Evolutionary conservation across 2,113 vertebrate species (phyloP), one percentile per base, ranked within the genome.

Genomic region (Strix aluco): DNA sequence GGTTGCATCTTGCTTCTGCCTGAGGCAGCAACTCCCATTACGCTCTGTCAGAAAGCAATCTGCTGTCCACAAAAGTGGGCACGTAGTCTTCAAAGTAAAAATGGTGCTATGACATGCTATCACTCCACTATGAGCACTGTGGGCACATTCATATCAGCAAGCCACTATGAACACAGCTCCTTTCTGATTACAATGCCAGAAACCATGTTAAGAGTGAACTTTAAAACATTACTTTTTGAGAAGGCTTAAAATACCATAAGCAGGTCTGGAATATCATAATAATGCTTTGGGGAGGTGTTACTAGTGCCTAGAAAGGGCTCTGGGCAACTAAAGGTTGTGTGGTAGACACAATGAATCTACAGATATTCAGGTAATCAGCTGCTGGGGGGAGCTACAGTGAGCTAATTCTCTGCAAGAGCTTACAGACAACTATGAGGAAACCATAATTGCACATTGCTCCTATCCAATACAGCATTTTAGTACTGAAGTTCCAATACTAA

Each of bases 11-110:
- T 73, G 11, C 63, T 80, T 61, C 75, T 61, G 6, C 11, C 46
- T 23, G 18, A 62, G 51, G 46, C 42, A 55, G 69, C 1, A 1
- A 4, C 14, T 74, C 26, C 42, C 0, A 0, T 32, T 46, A 42
- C 10, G 15, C 30, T 44, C 25, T 21, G 16, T 46, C 58, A 88
- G 78, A 93, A 86, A 67, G 29, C 30, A 73, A 78, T 19, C 30
- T 58, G 49, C 51, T 70, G 42, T 13, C 63, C 63, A 6, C 14
- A 63, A 11, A 72, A 77, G 54, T 4, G 14, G 55, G 40, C 75
- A 85, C 10, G 36, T 4, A 86, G 38, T 25, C 40, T 27, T 29
- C 51, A 46, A 77, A 74, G 59, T 11, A 59, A 74, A 66, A 82
- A 32, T 8, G 15, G 21, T 66, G 77, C 42, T 86, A 55, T 21